phyloP scores from a whole-genome alignment of 2,888 invertebrate species.

The Callyntrura guangdongensis region DNA sequence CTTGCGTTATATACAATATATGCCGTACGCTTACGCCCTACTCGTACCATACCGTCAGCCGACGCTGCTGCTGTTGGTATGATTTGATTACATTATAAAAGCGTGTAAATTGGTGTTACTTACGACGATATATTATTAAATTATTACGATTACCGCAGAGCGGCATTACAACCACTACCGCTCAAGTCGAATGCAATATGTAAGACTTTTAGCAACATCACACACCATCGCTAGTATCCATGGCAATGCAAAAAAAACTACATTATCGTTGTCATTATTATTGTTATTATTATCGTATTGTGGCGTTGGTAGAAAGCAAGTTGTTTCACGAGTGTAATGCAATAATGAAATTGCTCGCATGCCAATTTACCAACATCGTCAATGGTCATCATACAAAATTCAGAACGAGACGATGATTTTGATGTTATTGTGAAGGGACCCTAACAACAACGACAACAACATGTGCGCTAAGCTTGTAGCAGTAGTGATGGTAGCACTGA shows the following conservation, averaged over 20 bases:
- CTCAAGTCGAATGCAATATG: too few species aligned
- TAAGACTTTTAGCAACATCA: background rate
- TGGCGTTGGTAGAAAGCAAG: too few species aligned
- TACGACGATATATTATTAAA: too few species aligned
- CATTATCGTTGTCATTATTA: background rate
- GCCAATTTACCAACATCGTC: conserved; percentile 1
- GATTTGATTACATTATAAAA: conserved; percentile 40
- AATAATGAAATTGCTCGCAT: too few species aligned
- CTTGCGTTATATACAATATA: too few species aligned
- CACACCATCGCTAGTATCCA: background rate
- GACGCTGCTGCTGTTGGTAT: background rate
- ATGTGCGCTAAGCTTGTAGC: too few species aligned
- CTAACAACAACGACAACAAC: background rate
- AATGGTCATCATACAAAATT: background rate
- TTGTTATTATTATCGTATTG: conserved; percentile 1
- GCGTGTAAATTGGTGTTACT: conserved; percentile 45
- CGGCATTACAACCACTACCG: too few species aligned
- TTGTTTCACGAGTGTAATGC: too few species aligned
- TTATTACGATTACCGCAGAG: too few species aligned
- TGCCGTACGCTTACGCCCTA: too few species aligned
- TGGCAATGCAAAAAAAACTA: conserved; percentile 1
- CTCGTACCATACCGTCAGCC: too few species aligned
- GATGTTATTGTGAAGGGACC: too few species aligned
- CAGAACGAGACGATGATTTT: background rate
- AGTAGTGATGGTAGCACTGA: background rate